These are phyloP conservation scores for Anastrepha obliqua DNA, from an alignment of 1,140 invertebrate species.

Conservation along the genomic window DNA sequence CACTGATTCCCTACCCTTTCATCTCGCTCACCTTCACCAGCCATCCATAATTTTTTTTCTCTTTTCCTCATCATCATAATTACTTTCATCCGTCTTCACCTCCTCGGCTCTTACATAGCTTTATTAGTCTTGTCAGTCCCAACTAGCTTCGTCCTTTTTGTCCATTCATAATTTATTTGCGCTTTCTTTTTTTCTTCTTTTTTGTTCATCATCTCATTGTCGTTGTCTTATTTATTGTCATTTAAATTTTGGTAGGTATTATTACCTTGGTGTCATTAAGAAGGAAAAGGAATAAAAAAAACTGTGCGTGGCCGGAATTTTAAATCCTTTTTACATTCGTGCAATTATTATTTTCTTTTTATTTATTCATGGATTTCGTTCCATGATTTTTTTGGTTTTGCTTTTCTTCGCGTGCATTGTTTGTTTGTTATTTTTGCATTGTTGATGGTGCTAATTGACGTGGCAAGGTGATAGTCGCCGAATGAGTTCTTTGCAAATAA, in stretches of 20 bases:
- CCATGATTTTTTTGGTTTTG: not conserved
- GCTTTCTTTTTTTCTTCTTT: not conserved
- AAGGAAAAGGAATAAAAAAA: not conserved
- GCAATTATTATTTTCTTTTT: not conserved
- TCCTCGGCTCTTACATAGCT: not conserved
- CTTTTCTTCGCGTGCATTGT: not conserved
- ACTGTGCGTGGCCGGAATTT: not conserved
- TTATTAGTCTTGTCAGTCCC: conserved; percentile 13
- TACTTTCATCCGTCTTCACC: not conserved
- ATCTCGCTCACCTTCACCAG: no score
- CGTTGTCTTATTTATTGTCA: conserved; percentile 3
- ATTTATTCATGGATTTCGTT: not conserved
- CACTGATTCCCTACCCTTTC: no score
- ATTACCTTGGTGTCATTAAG: not conserved
- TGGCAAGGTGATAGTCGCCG: not conserved
- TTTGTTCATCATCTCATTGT: conserved; percentile 23
- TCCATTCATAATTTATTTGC: conserved; percentile 10
- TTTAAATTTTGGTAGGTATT: not conserved
- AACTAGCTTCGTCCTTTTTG: not conserved
- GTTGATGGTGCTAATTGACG: conserved; percentile 17
- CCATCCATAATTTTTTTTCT: no score
- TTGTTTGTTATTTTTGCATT: not conserved
- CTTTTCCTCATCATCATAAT: not conserved
- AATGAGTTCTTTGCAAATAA: not conserved
- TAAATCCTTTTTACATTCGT: not conserved